These are phyloP conservation scores for Hydropsyche tenuis DNA, from an alignment of 1,140 invertebrate genomes.

Conservation along the genomic window DNA sequence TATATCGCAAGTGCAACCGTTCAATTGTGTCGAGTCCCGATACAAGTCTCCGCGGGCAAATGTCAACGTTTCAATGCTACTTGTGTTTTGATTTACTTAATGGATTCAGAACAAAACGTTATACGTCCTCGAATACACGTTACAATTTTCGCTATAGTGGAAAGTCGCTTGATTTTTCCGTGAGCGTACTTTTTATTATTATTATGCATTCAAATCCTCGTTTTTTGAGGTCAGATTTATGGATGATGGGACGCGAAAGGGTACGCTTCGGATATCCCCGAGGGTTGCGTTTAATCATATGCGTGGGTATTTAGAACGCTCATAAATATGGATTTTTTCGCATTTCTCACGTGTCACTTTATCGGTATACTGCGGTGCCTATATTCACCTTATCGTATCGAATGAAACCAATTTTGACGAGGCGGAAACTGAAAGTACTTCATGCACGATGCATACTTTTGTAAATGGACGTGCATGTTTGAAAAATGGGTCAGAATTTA, in stretches of 20 bases:
- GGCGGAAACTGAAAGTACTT: background rate
- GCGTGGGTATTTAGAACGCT: conserved; percentile 27
- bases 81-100: conserved; percentile 36
- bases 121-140: background rate
- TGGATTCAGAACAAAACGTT: conserved; percentile 17
- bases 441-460: no score
- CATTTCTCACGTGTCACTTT: conserved; percentile 34
- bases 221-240: conserved; percentile 40
- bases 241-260: conserved; percentile 21
- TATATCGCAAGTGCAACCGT: background rate
- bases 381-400: conserved; percentile 4
- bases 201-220: conserved; percentile 33
- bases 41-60: conserved; percentile 19
- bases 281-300: conserved; percentile 29
- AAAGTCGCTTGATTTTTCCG: background rate
- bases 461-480: no score
- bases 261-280: conserved; percentile 8
- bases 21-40: conserved; percentile 25
- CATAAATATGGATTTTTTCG: conserved; percentile 37
- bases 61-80: conserved; percentile 34
- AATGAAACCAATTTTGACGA: conserved; percentile 11
- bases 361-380: background rate
- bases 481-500: no score
- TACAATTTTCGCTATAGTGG: background rate
- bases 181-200: conserved; percentile 1